A percentile compares a stretch with the other conserved stretches of the same genome.
Evolutionary conservation across 2,113 vertebrate genomes (phyloP).

Genomic region (Smithornis capensis): DNA sequence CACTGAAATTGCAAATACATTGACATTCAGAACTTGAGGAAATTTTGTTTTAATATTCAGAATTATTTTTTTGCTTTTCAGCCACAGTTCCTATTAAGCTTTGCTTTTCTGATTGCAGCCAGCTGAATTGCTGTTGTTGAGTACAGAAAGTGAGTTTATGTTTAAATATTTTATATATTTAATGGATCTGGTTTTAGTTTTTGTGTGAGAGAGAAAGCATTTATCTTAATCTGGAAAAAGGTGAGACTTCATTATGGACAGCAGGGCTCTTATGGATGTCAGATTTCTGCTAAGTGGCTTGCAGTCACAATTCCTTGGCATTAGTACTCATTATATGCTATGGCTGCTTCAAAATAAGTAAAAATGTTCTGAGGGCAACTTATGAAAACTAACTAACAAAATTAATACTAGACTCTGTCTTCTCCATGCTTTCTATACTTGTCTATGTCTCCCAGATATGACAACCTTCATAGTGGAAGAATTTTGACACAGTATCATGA

Average conservation of each 20-base stretch:
- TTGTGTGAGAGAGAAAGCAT: background rate
- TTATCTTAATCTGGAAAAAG: background rate
- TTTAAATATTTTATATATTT: background rate
- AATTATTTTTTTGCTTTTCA: background rate
- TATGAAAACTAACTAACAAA: background rate
- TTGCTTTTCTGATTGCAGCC: background rate
- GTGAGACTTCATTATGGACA: background rate
- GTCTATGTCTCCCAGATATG: background rate
- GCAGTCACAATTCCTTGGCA: background rate
- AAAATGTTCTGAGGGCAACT: background rate
- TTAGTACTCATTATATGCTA: background rate
- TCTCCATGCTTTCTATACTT: fast-evolving
- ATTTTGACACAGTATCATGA: background rate
- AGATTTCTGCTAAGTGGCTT: background rate
- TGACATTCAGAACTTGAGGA: background rate
- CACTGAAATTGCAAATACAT: background rate
- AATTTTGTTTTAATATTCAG: background rate
- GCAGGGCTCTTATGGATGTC: background rate
- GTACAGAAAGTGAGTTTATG: background rate
- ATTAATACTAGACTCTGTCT: background rate
- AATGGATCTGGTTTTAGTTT: background rate
- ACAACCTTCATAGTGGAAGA: background rate
- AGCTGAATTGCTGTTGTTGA: background rate
- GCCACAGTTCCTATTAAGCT: background rate
- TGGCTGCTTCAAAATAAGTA: background rate